A percentile compares a stretch with the other conserved stretches of the same genome.
Evolutionary conservation across 1,140 invertebrate species (phyloP).

Genomic region (Saccostrea glomerata): DNA sequence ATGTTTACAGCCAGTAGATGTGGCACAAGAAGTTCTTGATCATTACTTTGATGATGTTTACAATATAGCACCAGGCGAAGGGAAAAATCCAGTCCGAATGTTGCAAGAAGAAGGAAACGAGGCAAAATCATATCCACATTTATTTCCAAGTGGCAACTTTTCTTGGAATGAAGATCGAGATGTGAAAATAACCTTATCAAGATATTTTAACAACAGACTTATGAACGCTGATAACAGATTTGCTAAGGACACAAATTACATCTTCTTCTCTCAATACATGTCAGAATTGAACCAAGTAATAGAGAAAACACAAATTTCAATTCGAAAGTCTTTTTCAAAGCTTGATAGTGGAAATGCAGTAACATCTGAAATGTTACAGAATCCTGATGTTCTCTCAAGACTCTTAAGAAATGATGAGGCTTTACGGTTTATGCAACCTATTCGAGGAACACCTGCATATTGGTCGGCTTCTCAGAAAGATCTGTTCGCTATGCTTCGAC

Average conservation of each 20-base stretch:
- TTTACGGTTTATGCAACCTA: constrained; percentile 48
- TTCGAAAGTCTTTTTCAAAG: too few relatives aligned
- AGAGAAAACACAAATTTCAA: too few relatives aligned
- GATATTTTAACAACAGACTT: too few relatives aligned
- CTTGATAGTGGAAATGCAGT: constrained; percentile 11
- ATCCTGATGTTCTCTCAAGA: constrained; percentile 32
- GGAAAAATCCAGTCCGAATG: constrained; percentile 1
- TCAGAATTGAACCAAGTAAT: constrained; percentile 20
- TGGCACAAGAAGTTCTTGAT: too few relatives aligned
- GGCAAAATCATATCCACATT: constrained; percentile 40
- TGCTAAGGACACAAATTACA: constrained; percentile 41
- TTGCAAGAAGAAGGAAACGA: constrained; percentile 43
- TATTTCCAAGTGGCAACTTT: constrained; percentile 38
- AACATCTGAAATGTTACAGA: constrained; percentile 34
- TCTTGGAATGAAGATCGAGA: constrained; percentile 39
- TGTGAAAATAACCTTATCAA: neutral
- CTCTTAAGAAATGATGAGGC: constrained; percentile 56
- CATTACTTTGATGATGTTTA: too few relatives aligned
- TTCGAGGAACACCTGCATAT: constrained; percentile 27
- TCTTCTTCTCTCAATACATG: constrained; percentile 47
- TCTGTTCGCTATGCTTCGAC: constrained; percentile 61
- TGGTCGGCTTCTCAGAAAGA: constrained; percentile 55
- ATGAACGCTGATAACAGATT: constrained; percentile 47
- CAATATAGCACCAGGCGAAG: too few relatives aligned
- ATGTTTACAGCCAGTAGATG: too few relatives aligned